A percentile compares a stretch with the other conserved stretches of the same genome.
Conservation (phyloP, 2,113 vertebrate genomes). For the Ranitomeya imitator region DNA sequence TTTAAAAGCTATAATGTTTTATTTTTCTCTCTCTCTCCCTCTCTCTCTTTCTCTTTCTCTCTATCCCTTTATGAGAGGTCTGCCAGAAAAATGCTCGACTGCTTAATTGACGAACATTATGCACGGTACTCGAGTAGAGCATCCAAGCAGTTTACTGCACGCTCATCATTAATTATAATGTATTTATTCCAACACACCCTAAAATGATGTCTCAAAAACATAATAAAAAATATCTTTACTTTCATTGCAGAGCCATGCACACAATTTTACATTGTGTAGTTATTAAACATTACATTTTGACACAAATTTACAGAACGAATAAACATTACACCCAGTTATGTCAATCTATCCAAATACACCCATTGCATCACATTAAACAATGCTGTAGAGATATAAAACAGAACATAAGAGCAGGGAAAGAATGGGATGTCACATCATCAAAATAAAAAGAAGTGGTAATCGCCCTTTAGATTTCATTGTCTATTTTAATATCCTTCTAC, state of each 20-base stretch:
- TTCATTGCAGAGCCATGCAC: not conserved
- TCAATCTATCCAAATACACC: not conserved
- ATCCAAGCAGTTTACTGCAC: too few species aligned
- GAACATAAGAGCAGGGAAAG: not conserved
- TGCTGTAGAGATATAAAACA: not conserved
- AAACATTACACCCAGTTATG: constrained; percentile 13
- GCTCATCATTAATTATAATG: too few species aligned
- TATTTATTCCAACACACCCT: not conserved
- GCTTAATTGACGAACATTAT: too few species aligned
- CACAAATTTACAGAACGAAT: not conserved
- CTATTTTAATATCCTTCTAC: not conserved
- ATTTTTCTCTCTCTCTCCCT: not conserved
- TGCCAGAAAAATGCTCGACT: too few species aligned
- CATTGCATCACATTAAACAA: not conserved
- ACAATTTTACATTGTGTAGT: not conserved
- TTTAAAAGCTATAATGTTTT: not conserved
- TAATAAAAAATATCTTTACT: not conserved
- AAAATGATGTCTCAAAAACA: not conserved
- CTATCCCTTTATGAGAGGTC: too few species aligned
- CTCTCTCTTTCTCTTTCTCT: too few species aligned
- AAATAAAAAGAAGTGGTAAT: not conserved
- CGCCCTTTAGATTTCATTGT: not conserved
- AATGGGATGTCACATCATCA: not conserved
- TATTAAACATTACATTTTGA: not conserved
- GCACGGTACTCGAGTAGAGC: too few species aligned